Percentiles rank a stretch among this genome's conserved stretches.
Evolutionary conservation across 2,888 invertebrate species (phyloP).

Genomic region (Aleiodes leptofemur): DNA sequence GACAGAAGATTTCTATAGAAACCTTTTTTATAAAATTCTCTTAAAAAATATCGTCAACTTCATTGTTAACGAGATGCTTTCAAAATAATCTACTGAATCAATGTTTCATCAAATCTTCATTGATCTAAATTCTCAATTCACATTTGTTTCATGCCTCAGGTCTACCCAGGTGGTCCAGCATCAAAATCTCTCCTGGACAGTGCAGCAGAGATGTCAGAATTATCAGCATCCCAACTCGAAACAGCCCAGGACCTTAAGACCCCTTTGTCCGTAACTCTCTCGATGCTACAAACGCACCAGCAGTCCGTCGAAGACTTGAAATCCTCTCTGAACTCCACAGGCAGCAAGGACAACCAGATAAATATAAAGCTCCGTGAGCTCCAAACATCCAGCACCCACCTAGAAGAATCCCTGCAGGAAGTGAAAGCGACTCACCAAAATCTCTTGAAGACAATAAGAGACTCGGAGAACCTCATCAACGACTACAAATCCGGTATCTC

Average conservation of each 20-base stretch:
- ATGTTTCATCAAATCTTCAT: too few species aligned
- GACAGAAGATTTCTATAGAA: too few species aligned
- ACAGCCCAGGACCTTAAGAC: constrained; percentile 71
- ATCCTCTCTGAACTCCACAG: constrained; percentile 70
- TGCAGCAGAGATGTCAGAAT: constrained; percentile 65
- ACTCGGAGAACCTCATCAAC: constrained; percentile 65
- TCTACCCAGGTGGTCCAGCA: constrained; percentile 64
- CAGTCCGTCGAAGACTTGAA: constrained; percentile 66
- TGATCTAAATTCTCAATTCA: too few species aligned
- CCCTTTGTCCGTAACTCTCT: constrained; percentile 74
- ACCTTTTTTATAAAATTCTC: too few species aligned
- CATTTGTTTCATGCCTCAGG: constrained; percentile 53
- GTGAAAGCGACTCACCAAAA: constrained; percentile 59
- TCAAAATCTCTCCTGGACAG: constrained; percentile 69
- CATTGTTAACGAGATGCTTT: too few species aligned
- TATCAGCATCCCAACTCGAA: constrained; percentile 67
- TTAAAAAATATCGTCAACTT: too few species aligned
- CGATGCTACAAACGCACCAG: constrained; percentile 62
- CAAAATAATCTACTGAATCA: too few species aligned
- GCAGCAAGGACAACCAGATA: constrained; percentile 70
- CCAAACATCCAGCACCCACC: constrained; percentile 76
- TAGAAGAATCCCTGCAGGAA: constrained; percentile 59
- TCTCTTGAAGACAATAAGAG: constrained; percentile 55
- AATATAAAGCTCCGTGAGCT: constrained; percentile 75
- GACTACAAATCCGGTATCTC: constrained; percentile 76